phyloP scores from a whole-genome alignment of 2,113 vertebrate species.

The Arvicanthis niloticus region DNA sequence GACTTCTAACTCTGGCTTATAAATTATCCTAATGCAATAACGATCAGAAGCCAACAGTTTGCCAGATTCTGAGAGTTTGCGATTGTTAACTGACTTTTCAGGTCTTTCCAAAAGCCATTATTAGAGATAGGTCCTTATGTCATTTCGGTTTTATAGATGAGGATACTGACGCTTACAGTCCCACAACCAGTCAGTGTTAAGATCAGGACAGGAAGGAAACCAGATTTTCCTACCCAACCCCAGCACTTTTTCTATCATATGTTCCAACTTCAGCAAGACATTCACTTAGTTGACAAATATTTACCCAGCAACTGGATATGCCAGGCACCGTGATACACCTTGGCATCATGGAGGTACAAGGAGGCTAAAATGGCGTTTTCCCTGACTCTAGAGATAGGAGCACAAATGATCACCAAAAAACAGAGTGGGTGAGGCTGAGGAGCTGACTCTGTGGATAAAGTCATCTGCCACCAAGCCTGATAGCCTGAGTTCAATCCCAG shows the following conservation, averaged over 20 bases:
- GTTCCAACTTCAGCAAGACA: background rate
- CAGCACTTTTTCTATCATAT: background rate
- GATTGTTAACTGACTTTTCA: background rate
- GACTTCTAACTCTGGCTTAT: background rate
- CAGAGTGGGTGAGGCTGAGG: background rate
- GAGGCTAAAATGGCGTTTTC: background rate
- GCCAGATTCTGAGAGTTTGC: background rate
- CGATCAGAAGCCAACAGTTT: background rate
- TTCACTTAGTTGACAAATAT: background rate
- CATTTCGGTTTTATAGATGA: background rate
- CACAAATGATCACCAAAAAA: background rate
- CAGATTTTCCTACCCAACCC: slow-evolving; percentile 19
- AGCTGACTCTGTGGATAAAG: background rate
- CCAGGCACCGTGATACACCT: background rate
- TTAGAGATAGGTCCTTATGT: background rate
- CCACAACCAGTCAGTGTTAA: background rate
- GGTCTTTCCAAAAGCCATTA: background rate
- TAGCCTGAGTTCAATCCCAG: background rate
- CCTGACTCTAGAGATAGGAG: background rate
- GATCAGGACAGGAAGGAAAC: slow-evolving; percentile 27
- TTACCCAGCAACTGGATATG: background rate
- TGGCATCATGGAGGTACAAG: background rate
- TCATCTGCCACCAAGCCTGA: background rate
- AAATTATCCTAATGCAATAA: background rate
- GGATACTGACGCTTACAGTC: background rate